These are phyloP conservation scores for Zoroaster sp. DNA, from an alignment of 53 echinoderm and acorn worm genomes.

Conservation along the genomic window DNA sequence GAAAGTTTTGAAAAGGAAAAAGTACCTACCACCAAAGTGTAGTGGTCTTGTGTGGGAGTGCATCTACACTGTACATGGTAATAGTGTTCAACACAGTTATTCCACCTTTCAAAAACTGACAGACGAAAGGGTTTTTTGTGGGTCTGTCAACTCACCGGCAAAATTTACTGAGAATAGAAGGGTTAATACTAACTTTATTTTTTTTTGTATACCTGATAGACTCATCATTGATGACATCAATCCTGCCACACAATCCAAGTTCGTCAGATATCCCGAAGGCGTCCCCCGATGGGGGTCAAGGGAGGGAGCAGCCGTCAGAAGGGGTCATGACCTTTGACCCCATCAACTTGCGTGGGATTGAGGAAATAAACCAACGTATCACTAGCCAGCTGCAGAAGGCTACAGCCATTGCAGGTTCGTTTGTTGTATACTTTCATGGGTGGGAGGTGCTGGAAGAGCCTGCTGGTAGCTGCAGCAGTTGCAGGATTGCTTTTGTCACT, in stretches of 20 bases:
- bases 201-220: neutral
- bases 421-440: no score
- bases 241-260: neutral
- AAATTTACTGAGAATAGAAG: no score
- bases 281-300: neutral
- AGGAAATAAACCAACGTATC: neutral
- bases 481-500: neutral
- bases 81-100: no score
- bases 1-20: no score
- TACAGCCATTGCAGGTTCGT: neutral
- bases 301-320: neutral
- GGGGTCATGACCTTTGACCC: neutral
- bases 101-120: no score
- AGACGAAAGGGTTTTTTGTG: no score
- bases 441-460: neutral
- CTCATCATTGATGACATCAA: neutral
- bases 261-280: neutral
- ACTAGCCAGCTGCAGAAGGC: conserved; percentile 24
- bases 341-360: neutral
- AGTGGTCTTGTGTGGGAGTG: no score
- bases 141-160: no score
- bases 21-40: neutral
- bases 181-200: neutral
- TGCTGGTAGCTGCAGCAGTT: neutral
- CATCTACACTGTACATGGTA: no score